Conservation (phyloP, 2,888 invertebrate species). For the Nomada ferruginata region DNA sequence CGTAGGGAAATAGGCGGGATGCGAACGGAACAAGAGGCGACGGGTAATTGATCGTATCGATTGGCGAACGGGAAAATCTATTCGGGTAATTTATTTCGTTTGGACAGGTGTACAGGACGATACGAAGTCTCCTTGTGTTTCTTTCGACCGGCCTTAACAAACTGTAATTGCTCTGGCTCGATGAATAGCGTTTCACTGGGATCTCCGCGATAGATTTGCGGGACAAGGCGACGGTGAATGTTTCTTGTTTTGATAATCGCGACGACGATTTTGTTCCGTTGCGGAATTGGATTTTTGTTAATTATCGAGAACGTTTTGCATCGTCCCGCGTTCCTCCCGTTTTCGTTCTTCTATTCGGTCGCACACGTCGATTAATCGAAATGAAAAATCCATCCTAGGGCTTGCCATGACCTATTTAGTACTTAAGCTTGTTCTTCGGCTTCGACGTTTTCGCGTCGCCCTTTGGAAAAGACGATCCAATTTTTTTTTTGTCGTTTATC, state of each 20-base stretch:
- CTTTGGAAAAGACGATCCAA: neutral
- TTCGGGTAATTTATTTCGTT: neutral
- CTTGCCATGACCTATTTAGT: slow-evolving; percentile 69
- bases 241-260: neutral
- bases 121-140: neutral
- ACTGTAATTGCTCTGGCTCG: neutral
- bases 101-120: neutral
- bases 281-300: neutral
- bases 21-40: neutral
- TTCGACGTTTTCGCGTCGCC: slow-evolving; percentile 23
- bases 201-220: too few relatives aligned
- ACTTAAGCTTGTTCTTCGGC: slow-evolving; percentile 57
- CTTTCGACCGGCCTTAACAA: neutral
- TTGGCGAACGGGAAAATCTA: neutral
- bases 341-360: slow-evolving; percentile 27
- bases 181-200: neutral
- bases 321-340: neutral
- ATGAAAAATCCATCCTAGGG: slow-evolving; percentile 38
- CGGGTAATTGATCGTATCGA: neutral
- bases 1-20: slow-evolving; percentile 8
- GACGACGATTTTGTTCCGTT: neutral
- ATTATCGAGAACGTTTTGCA: neutral
- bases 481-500: slow-evolving; percentile 2
- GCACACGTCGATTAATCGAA: slow-evolving; percentile 14
- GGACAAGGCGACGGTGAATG: neutral